Base-by-base conservation (phyloP, 2,797 vertebrate genomes). In the Microtus californicus region DNA sequence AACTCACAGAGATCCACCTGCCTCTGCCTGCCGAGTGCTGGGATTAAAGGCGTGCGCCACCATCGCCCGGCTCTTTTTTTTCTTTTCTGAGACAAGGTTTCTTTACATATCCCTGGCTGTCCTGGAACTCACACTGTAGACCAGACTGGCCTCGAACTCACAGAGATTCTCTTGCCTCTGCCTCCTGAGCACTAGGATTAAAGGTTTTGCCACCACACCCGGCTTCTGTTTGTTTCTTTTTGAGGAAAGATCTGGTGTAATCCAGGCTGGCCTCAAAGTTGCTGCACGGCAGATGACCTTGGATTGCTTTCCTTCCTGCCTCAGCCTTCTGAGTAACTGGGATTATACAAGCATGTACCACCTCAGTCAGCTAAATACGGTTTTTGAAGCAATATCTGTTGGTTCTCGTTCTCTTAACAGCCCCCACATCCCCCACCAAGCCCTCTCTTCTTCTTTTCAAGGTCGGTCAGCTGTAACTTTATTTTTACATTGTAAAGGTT, bases 401-500 rank as follows among this genome's bases (percentile, higher is more conserved):
- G 56, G 74, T 43, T 93, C 48, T 54, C 51, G 6, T 54, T 54
- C 43, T 27, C 23, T 80, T 65, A 63, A 29, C 63, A 91, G 23
- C 4, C 37, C 69, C n/a, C 12, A 15, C 69, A 27, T 71, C 34
- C 34, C 27, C 51, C 40, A 40, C 77, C 48, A 9, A 56, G 45
- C 27, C 27, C 81, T 61, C 19, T 25, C 48, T 48, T 48, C 19
- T 76, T 25, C 48, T 81, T 87, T 25, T 90, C 74, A 82, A 31
- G 65, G 59, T 91, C 45, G 87, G 61, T 87, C 34, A 89, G 87
- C 76, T 83, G 7, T 89, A 54, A 40, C 80, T 96, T 95, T 96
- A 93, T 86, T 82, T 96, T 93, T 92, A 95, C 43, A 86, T 71
- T 54, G 27, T 96, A 76, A 93, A 82, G 14, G 63, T 96, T 85